Base-by-base conservation (phyloP, 2,113 vertebrate species). In the Euleptes europaea region DNA sequence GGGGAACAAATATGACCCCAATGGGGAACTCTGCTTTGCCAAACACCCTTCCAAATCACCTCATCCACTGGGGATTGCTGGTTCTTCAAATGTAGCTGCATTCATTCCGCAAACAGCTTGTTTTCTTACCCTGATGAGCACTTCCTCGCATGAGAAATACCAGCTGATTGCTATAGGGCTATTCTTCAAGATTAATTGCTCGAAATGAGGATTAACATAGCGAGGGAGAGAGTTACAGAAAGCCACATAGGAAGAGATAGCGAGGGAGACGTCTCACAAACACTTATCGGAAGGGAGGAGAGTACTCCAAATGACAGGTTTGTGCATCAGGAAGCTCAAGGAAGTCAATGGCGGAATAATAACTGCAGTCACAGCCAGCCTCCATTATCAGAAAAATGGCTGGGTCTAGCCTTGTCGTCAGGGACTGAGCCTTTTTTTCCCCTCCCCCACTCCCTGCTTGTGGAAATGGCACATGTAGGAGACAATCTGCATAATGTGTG, bases 91-190 rank as follows among this genome's bases (percentile, higher is more conserved):
- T 75, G 66, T 82, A 9, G 82, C 90, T 85, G 11, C 72, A 92
- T 84, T 85, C 88, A 88, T 94, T 94, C 90, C 85, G 51, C 78
- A 87, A 83, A 60, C n/a, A 78, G 75, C 69, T 83, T 78, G 44
- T 66, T 83, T 54, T 78, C 80, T 78, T 72, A 51, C 67, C 49
- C 66, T 78, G 86, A 87, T 83, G 74, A 87, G 80, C 66, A 65
- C 72, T 42, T 89, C 86, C 78, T 86, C 72, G 73, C 90, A 17
- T 84, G 74, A 0, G 0, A 84, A 82, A 69, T 71, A 88, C 82
- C 86, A 89, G 69, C 74, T 88, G 84, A 91, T 91, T 89, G 87
- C 78, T 51, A 60, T 51, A 69, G 84, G n/a, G 15, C 35, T 83
- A 40, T 63, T 89, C 86, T 86, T 51, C 35, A 71, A 81, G 76